Percentiles rank a stretch among this genome's conserved stretches.
Evolutionary conservation across 2,888 invertebrate genomes (phyloP).

Genomic region (Eupithecia subfuscata): DNA sequence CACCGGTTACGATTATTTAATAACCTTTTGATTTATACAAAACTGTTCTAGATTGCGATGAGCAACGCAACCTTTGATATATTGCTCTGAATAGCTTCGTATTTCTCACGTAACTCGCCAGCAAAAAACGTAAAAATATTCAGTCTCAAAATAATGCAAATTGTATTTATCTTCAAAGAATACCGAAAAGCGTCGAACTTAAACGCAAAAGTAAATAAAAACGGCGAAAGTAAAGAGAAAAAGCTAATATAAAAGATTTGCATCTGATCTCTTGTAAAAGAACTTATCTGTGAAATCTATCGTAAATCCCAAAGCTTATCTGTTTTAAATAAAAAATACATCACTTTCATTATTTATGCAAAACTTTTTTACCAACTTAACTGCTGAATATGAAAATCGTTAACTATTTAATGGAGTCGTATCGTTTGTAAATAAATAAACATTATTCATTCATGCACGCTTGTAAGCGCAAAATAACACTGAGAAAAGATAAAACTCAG

Average conservation of each 20-base stretch:
- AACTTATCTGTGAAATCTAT: conserved; percentile 25
- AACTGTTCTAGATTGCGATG: conserved; percentile 56
- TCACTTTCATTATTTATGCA: neutral
- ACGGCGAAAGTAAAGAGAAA: conserved; percentile 21
- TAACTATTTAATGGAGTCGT: neutral
- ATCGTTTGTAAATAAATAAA: neutral
- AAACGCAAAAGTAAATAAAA: conserved; percentile 29
- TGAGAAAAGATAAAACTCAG: no score
- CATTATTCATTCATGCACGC: neutral
- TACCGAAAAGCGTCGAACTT: conserved; percentile 24
- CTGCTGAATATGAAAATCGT: neutral
- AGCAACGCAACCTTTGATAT: conserved; percentile 45
- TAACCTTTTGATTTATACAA: conserved; percentile 57
- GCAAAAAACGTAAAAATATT: conserved; percentile 16
- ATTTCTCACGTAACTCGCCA: conserved; percentile 41
- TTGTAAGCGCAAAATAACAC: neutral
- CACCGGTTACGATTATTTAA: conserved; percentile 53
- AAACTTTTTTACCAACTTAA: neutral
- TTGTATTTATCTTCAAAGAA: conserved; percentile 29
- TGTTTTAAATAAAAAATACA: conserved; percentile 14
- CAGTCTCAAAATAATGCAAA: conserved; percentile 22
- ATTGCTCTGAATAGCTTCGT: conserved; percentile 34
- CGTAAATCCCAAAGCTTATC: conserved; percentile 20
- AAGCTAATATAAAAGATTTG: conserved; percentile 32
- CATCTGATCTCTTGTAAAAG: conserved; percentile 34